phyloP scores from a whole-genome alignment of 2,888 invertebrate species.

The Folsomia manolachei region DNA sequence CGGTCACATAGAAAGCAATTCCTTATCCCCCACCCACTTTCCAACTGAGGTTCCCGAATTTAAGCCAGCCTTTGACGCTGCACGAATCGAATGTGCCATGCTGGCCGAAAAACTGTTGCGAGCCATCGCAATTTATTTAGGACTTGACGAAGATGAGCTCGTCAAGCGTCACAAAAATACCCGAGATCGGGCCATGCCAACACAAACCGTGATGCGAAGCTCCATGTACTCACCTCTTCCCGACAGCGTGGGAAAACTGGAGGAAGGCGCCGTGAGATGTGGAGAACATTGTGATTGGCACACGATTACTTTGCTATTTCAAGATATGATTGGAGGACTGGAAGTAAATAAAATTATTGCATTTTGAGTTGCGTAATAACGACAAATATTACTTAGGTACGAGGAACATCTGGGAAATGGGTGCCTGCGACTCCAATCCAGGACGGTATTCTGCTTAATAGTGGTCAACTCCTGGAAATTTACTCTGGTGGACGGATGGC shows the following conservation, averaged over 20 bases:
- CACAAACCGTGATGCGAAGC: constrained; percentile 22
- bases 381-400: neutral
- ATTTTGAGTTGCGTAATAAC: neutral
- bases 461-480: neutral
- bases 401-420: neutral
- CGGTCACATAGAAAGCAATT: constrained; percentile 16
- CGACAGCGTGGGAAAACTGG: constrained; percentile 1
- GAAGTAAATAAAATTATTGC: neutral
- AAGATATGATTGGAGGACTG: constrained; percentile 20
- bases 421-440: neutral
- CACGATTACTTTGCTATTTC: constrained; percentile 20
- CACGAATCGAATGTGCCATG: constrained; percentile 7
- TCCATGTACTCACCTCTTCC: constrained; percentile 19
- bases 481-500: neutral
- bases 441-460: neutral
- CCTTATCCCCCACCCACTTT: constrained; percentile 8
- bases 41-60: constrained; percentile 19
- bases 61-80: constrained; percentile 15
- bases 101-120: constrained; percentile 13
- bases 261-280: constrained; percentile 9
- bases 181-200: neutral
- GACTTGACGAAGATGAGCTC: constrained; percentile 13
- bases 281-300: constrained; percentile 22
- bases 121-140: constrained; percentile 9
- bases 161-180: constrained; percentile 10